Percentiles rank a stretch among this genome's conserved stretches.
Conservation (phyloP, 2,113 vertebrate species). For the Vireo altiloquus region DNA sequence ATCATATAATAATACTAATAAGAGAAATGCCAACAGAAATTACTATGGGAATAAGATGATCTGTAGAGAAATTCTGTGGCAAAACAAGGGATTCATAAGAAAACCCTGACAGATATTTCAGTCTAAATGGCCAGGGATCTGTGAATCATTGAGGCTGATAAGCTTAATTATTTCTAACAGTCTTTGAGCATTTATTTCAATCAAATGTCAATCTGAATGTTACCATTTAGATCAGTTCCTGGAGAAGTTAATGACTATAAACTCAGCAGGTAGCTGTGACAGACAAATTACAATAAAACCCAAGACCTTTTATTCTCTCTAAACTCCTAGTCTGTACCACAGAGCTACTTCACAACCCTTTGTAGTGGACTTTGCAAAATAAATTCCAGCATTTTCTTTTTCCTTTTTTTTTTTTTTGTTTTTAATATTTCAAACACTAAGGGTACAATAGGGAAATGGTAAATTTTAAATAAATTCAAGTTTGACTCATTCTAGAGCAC, state of each 20-base stretch:
- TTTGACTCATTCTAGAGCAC: not conserved
- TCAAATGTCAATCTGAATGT: not conserved
- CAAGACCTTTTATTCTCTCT: not conserved
- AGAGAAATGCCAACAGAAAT: not conserved
- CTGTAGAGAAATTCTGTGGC: not conserved
- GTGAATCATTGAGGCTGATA: not conserved
- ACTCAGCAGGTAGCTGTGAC: not conserved
- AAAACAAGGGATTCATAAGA: not conserved
- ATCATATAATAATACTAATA: not conserved
- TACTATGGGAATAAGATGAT: not conserved
- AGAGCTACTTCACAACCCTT: not conserved
- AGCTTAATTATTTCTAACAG: not conserved
- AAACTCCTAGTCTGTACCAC: not conserved
- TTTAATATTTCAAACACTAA: not conserved
- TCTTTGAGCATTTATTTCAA: not conserved
- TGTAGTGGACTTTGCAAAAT: not conserved
- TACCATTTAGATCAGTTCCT: not conserved
- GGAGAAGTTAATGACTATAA: not conserved
- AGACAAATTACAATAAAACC: not conserved
- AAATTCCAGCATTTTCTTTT: not conserved
- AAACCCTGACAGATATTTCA: not conserved
- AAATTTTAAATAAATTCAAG: not conserved
- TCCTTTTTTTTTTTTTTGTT: rapidly evolving
- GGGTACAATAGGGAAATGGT: not conserved
- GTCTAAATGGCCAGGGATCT: not conserved